Conservation (phyloP, 2,797 vertebrate genomes). For the Phoebastria nigripes region DNA sequence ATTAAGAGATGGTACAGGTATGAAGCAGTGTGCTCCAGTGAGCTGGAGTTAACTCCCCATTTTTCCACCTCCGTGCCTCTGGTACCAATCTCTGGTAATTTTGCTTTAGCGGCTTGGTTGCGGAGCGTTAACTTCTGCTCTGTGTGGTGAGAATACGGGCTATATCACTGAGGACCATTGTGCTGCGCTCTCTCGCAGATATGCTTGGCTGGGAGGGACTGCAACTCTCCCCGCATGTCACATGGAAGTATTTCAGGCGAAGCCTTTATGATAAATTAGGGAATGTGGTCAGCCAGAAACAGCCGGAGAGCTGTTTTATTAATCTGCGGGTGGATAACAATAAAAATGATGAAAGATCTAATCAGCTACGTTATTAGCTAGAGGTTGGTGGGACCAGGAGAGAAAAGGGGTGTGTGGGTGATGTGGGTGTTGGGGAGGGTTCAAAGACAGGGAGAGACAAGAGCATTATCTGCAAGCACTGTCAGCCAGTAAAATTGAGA, state of each 20-base stretch:
- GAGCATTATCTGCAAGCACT: not conserved
- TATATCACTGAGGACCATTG: not conserved
- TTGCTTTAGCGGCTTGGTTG: constrained; percentile 26
- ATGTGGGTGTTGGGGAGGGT: not conserved
- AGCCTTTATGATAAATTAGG: constrained; percentile 59
- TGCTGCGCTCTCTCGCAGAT: not conserved
- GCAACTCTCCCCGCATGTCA: constrained; percentile 8
- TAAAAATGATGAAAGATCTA: constrained; percentile 59
- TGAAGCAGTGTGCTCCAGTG: constrained; percentile 49
- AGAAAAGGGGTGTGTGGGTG: not conserved
- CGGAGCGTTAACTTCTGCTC: constrained; percentile 16
- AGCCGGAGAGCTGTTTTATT: constrained; percentile 48
- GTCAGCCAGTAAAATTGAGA: not conserved
- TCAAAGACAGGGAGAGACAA: not conserved
- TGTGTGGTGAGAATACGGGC: not conserved
- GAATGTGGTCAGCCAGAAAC: constrained; percentile 64
- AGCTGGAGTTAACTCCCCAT: constrained; percentile 58
- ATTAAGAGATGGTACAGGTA: constrained; percentile 27
- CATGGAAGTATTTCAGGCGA: constrained; percentile 16
- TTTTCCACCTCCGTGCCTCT: constrained; percentile 42
- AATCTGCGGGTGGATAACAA: constrained; percentile 64
- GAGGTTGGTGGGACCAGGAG: constrained; percentile 3
- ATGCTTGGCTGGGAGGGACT: constrained; percentile 18
- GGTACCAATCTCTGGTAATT: constrained; percentile 57
- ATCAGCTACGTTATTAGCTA: constrained; percentile 47